A percentile compares a stretch with the other conserved stretches of the same genome.
Conservation (phyloP, 2,888 invertebrate species). For the Euclidia mi region DNA sequence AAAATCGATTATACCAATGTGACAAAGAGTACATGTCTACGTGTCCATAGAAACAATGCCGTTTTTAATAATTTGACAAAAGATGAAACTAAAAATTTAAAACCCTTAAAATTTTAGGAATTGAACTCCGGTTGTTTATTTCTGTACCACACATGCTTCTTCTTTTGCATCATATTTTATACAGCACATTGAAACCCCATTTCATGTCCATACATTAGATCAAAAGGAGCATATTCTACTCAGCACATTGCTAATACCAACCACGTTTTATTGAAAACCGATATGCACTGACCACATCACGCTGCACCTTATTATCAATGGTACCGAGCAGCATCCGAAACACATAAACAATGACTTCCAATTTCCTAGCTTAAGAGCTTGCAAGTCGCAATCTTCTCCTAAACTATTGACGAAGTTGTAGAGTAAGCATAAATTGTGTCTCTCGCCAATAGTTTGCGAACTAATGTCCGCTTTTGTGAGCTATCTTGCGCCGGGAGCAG, state of each 20-base stretch:
- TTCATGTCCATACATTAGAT: too few species aligned
- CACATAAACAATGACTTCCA: constrained; percentile 75
- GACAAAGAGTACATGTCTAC: too few species aligned
- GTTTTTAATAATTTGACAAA: too few species aligned
- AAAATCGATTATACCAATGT: too few species aligned
- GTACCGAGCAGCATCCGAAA: constrained; percentile 59
- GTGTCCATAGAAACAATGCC: too few species aligned
- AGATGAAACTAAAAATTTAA: too few species aligned
- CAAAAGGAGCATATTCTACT: not conserved
- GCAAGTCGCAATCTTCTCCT: constrained; percentile 57
- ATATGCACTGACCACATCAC: constrained; percentile 50
- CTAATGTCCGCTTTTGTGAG: constrained; percentile 72
- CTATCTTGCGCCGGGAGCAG: constrained; percentile 66
- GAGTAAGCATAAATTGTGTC: constrained; percentile 76
- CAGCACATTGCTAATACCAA: constrained; percentile 12
- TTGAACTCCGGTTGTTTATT: too few species aligned
- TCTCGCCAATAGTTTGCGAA: constrained; percentile 70
- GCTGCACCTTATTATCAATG: constrained; percentile 59
- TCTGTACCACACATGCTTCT: too few species aligned
- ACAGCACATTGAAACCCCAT: too few species aligned
- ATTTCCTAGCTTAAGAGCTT: constrained; percentile 63
- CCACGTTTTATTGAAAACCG: constrained; percentile 37
- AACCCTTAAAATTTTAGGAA: too few species aligned
- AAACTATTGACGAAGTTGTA: constrained; percentile 71
- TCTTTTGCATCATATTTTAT: too few species aligned